Evolutionary conservation across 2,797 vertebrate species (phyloP), one percentile per base, ranked within the genome.

Genomic region (Gouania willdenowi): DNA sequence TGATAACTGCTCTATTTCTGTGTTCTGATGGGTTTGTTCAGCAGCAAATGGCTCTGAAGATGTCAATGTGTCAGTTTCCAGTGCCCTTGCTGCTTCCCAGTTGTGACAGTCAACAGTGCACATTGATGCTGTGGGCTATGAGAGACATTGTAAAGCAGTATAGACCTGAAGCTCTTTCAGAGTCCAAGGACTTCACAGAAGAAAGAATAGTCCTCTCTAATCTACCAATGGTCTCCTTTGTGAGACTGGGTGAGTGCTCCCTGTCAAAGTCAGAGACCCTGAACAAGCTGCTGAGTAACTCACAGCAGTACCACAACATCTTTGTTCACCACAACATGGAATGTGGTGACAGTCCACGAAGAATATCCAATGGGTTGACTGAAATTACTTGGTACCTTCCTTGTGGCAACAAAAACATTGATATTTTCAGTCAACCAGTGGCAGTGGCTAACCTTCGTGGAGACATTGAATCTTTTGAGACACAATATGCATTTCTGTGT

Each of bases 51-150:
- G 8, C 83, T 3, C 54, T 84, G 6, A 91, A 90, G 66, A 92
- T 92, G 91, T 87, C 89, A 1, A 85, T 90, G 75, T 92, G 92
- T 58, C 91, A 92, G 71, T 92, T 92, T 47, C 85, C 91, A 16
- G 86, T 93, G 2, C 92, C 91, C 9, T 71, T 93, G 1, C 55
- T 92, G 26, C 67, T 92, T 42, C 90, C 89, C 0, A 57, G 66
- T 8, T 66, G 55, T 74, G 65, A 76, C 11, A 69, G 39, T 34
- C 24, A 61, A 0, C 52, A 73, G 43, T 71, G 62, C 29, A 89
- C 57, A 5, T 79, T 91, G 7, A 83, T 91, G 76, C 82, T 92
- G 9, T 93, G 90, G 90, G 88, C 90, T n/a, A 34, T 92, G 79
- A 71, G 91, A 79, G 86, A 83, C 8, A 81, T 92, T 7, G 66